These are phyloP conservation scores for Melipona beecheii DNA, from an alignment of 2,888 invertebrate genomes.

Conservation along the genomic window DNA sequence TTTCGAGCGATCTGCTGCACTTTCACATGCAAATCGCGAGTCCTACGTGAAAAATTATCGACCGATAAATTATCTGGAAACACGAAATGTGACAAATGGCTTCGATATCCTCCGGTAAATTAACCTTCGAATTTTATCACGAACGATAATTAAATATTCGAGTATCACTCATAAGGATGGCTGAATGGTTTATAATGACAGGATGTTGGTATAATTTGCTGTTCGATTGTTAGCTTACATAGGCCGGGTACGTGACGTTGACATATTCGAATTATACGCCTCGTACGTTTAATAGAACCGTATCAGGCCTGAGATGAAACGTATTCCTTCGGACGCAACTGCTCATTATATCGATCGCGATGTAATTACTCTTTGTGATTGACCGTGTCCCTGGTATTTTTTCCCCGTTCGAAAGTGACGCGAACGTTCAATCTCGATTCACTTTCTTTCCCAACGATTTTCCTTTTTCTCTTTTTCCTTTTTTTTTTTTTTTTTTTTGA, in stretches of 20 bases:
- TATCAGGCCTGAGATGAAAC: slow-evolving; percentile 34
- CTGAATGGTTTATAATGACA: slow-evolving; percentile 37
- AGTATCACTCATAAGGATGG: slow-evolving; percentile 2
- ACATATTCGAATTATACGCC: slow-evolving; percentile 56
- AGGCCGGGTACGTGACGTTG: slow-evolving; percentile 42
- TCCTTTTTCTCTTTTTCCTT: background rate
- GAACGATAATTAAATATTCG: slow-evolving; percentile 42
- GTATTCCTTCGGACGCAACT: slow-evolving; percentile 40
- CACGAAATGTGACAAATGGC: background rate
- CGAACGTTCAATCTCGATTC: slow-evolving; percentile 14
- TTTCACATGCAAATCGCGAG: too few relatives aligned
- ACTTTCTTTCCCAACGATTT: slow-evolving; percentile 7
- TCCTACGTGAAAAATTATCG: too few relatives aligned
- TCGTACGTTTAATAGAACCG: slow-evolving; percentile 30
- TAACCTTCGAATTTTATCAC: slow-evolving; percentile 1
- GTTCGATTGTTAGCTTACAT: slow-evolving; percentile 46
- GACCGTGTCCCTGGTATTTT: background rate
- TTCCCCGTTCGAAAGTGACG: slow-evolving; percentile 3
- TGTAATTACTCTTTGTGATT: slow-evolving; percentile 38
- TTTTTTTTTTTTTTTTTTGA: background rate
- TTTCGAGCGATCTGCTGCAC: too few relatives aligned
- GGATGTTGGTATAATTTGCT: slow-evolving; percentile 32
- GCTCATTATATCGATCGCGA: slow-evolving; percentile 38
- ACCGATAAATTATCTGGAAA: too few relatives aligned
- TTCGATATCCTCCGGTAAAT: background rate